Percentiles rank a stretch among this genome's conserved stretches.
Conservation (phyloP, 2,888 invertebrate genomes). For the Morpho helenor region DNA sequence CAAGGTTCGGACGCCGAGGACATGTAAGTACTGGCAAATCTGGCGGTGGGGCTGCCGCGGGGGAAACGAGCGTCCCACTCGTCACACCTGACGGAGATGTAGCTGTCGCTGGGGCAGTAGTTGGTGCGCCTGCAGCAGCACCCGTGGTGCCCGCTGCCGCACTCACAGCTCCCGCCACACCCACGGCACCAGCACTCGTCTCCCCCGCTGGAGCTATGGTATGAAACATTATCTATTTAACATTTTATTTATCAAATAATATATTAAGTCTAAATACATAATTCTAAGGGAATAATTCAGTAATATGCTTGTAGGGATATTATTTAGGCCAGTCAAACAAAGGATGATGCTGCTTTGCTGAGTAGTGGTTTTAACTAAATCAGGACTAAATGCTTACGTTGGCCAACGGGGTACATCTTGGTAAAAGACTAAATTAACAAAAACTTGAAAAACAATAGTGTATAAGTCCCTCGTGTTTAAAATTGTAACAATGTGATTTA, state of each 20-base stretch:
- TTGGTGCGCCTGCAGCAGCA: conserved; percentile 63
- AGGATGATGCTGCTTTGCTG: conserved; percentile 50
- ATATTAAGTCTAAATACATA: conserved; percentile 9
- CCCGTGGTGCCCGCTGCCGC: conserved; percentile 79
- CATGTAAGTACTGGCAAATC: conserved; percentile 95
- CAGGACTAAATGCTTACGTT: conserved; percentile 53
- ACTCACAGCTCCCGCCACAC: conserved; percentile 75
- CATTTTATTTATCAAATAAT: conserved; percentile 12
- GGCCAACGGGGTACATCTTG: conserved; percentile 75
- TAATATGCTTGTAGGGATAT: conserved; percentile 26
- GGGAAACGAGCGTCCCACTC: conserved; percentile 79
- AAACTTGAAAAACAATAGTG: conserved; percentile 49
- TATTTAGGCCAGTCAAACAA: conserved; percentile 73
- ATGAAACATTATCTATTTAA: conserved; percentile 13
- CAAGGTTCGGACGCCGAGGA: conserved; percentile 97
- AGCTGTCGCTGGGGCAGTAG: conserved; percentile 69
- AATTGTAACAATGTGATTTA: conserved; percentile 51
- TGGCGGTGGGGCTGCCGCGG: conserved; percentile 82
- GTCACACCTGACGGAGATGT: conserved; percentile 65
- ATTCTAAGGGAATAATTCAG: conserved; percentile 20
- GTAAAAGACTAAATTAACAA: conserved; percentile 46
- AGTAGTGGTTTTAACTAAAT: conserved; percentile 30
- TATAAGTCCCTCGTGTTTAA: conserved; percentile 44
- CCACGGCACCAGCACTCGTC: conserved; percentile 66
- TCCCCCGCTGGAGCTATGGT: conserved; percentile 73